Evolutionary conservation across 2,113 vertebrate genomes (phyloP), one percentile per base, ranked within the genome.

Genomic region (Ctenomys sociabilis): DNA sequence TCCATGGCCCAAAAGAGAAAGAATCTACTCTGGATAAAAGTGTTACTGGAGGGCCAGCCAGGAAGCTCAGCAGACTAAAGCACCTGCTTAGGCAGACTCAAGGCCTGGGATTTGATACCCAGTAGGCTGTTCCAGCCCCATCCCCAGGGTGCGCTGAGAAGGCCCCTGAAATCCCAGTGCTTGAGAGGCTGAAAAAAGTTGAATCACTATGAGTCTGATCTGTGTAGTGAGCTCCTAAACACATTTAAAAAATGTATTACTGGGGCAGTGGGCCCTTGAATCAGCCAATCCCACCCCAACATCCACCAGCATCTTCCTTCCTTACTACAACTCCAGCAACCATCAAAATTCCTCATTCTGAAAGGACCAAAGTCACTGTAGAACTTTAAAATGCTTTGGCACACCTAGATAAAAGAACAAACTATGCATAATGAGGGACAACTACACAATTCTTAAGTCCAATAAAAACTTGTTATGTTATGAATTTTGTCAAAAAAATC

Each of bases 401-500:
- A 95, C 68, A 88, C n/a, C 32, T 40, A 92, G 43, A 94, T 82
- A 82, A 81, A 85, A 45, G 43, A 92, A 7, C 14, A 90, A 90
- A 35, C 13, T 78, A 49, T n/a, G 80, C 30, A 75, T 52, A 84
- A 72, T 30, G 35, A 81, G 90, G 72, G n/a, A 94, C 86, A 92
- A 37, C 7, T 73, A 77, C n/a, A 88, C 43, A 54, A 73, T 78
- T 17, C 40, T 32, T 75, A 85, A 93, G 66, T 94, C 77, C 63
- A 90, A 26, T 61, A 80, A 82, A 93, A 85, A 59, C 28, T 85
- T 91, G 26, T 84, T 83, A 88, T 0, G 32, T 61, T 95, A 35
- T 17, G 85, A 45, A 93, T 66, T 66, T 16, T 94, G 45, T 93
- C 83, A 89, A 91, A 3, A 96, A 66, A 95, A 73, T 93, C 93